Evolutionary conservation across 2,888 invertebrate genomes (phyloP).

Genomic region (Metalampra italica): DNA sequence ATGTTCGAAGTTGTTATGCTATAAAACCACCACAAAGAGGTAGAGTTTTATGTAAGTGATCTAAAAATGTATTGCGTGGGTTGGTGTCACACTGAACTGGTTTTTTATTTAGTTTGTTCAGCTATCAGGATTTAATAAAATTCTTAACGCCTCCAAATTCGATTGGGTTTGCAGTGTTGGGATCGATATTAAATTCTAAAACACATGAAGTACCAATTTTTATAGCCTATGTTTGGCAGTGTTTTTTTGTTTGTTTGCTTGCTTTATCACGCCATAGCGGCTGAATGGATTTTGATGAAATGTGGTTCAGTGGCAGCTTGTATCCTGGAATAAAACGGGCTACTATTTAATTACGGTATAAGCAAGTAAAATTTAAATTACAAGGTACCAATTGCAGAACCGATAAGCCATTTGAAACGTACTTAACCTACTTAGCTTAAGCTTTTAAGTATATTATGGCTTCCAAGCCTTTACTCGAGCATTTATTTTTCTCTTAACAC

Average conservation of each 20-base stretch:
- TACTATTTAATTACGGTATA: no score
- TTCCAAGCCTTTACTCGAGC: constrained; percentile 40
- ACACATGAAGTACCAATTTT: no score
- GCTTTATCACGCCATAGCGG: no score
- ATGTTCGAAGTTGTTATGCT: constrained; percentile 32
- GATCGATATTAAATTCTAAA: no score
- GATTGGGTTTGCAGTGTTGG: background rate
- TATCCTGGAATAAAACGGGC: no score
- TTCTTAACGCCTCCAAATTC: background rate
- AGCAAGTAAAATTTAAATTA: no score
- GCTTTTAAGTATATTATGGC: constrained; percentile 42
- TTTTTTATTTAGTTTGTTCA: constrained; percentile 31
- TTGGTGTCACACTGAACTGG: constrained; percentile 38
- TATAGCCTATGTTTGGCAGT: no score
- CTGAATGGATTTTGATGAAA: no score
- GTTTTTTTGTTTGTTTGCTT: no score
- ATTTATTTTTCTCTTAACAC: constrained; percentile 12
- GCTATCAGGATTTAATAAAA: background rate
- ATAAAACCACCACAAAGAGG: constrained; percentile 28
- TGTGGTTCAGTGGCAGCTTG: no score
- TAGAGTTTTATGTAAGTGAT: constrained; percentile 47
- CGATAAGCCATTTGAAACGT: constrained; percentile 43
- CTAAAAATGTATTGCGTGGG: constrained; percentile 48
- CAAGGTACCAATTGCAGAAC: constrained; percentile 25
- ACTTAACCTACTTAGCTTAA: constrained; percentile 50